These are phyloP conservation scores for Corythornis leucogaster DNA, from an alignment of 2,797 vertebrate species.

Conservation along the genomic window DNA sequence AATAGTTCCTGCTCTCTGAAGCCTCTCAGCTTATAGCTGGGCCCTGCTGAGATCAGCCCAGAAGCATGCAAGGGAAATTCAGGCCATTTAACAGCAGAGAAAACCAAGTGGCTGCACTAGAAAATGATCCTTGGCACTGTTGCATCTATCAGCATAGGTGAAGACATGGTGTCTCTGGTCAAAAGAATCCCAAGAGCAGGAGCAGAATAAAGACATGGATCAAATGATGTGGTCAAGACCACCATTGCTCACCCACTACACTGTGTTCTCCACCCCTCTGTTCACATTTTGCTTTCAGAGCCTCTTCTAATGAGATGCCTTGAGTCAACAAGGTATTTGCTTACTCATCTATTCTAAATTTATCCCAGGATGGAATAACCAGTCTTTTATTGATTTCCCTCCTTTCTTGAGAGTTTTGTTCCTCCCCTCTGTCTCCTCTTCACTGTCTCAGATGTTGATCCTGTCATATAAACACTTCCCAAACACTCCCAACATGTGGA, in stretches of 20 bases:
- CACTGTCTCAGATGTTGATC: not conserved
- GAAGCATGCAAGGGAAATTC: not conserved
- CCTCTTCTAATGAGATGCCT: not conserved
- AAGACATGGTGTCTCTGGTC: not conserved
- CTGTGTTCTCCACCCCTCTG: not conserved
- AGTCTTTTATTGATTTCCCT: not conserved
- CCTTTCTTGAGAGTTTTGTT: not conserved
- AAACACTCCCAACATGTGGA: not conserved
- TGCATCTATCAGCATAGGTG: not conserved
- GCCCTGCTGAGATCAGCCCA: not conserved
- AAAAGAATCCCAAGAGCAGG: not conserved
- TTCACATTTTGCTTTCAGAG: not conserved
- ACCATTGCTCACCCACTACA: not conserved
- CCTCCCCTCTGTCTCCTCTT: not conserved
- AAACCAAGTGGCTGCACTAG: not conserved
- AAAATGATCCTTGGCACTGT: not conserved
- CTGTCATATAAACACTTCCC: not conserved
- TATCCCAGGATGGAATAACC: not conserved
- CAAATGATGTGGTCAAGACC: not conserved
- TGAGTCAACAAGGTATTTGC: not conserved
- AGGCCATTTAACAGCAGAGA: not conserved
- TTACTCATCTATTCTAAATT: not conserved
- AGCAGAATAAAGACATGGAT: not conserved
- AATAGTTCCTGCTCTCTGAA: rapidly evolving
- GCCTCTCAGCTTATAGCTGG: not conserved